These are phyloP conservation scores for Thalpophila matura DNA, from an alignment of 2,888 invertebrate species.

Conservation along the genomic window DNA sequence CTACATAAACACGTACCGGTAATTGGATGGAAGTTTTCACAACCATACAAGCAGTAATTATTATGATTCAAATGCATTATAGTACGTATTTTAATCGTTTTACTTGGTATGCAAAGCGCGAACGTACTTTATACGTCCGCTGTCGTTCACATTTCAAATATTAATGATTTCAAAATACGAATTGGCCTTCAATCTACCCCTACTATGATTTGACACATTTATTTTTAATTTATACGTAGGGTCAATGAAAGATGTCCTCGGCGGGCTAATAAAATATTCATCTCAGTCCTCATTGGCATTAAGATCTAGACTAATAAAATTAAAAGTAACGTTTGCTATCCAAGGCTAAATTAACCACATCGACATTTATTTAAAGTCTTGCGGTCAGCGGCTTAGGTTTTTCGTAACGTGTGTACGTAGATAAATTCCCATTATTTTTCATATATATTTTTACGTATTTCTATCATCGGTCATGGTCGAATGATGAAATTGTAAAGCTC, in stretches of 20 bases:
- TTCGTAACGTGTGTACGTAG: conserved; percentile 35
- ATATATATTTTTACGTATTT: conserved; percentile 7
- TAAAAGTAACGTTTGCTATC: conserved; percentile 5
- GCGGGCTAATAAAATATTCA: background rate
- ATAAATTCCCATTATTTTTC: conserved; percentile 26
- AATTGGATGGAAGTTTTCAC: conserved; percentile 12
- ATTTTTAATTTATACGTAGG: background rate
- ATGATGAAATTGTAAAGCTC: conserved; percentile 26
- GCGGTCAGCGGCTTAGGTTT: conserved; percentile 35
- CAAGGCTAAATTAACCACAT: conserved; percentile 34
- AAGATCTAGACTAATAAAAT: conserved; percentile 24
- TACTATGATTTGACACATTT: background rate
- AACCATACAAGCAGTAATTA: conserved; percentile 26
- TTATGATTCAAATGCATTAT: conserved; percentile 9
- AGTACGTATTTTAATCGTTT: conserved; percentile 12
- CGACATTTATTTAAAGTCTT: conserved; percentile 15
- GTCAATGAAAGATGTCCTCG: background rate
- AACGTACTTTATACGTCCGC: conserved; percentile 7
- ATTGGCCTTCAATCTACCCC: background rate
- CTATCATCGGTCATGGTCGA: conserved; percentile 37
- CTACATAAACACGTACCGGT: too few relatives aligned
- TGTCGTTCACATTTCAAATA: conserved; percentile 24
- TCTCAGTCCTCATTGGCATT: background rate
- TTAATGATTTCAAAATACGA: conserved; percentile 8
- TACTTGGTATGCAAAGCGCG: conserved; percentile 17